Percentiles rank a stretch among this genome's conserved stretches.
Conservation (phyloP, 2,888 invertebrate genomes). For the Orthosia gothica region DNA sequence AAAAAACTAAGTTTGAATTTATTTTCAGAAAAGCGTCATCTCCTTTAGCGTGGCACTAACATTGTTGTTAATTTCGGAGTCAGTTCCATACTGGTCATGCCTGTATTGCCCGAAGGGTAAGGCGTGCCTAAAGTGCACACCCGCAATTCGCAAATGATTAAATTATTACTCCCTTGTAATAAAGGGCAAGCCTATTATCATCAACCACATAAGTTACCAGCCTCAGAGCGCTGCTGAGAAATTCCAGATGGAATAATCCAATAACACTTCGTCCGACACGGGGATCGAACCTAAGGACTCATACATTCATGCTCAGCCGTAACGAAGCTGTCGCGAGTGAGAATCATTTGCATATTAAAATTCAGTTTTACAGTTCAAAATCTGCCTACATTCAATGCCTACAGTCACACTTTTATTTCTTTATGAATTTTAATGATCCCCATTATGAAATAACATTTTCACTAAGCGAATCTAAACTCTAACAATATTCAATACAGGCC, state of each 20-base stretch:
- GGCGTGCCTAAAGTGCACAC: too few species aligned
- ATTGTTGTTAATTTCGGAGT: too few species aligned
- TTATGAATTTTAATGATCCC: conserved; percentile 4
- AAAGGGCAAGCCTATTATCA: background rate
- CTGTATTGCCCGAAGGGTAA: background rate
- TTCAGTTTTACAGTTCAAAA: too few species aligned
- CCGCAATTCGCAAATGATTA: too few species aligned
- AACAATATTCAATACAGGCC: conserved; percentile 3
- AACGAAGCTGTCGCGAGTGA: too few species aligned
- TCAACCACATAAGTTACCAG: background rate
- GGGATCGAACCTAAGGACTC: background rate
- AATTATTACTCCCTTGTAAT: too few species aligned
- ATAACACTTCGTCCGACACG: background rate
- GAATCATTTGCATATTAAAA: too few species aligned
- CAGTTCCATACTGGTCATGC: too few species aligned
- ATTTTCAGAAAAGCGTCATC: background rate
- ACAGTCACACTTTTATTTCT: too few species aligned
- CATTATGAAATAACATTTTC: conserved; percentile 21
- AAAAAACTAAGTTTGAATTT: too few species aligned
- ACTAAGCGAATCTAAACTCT: background rate
- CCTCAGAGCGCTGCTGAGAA: background rate
- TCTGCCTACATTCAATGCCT: too few species aligned
- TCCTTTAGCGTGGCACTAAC: too few species aligned
- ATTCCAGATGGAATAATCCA: background rate
- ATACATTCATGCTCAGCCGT: background rate